phyloP scores from a whole-genome alignment of 2,888 invertebrate species.

The Didymodactylos carnosus region DNA sequence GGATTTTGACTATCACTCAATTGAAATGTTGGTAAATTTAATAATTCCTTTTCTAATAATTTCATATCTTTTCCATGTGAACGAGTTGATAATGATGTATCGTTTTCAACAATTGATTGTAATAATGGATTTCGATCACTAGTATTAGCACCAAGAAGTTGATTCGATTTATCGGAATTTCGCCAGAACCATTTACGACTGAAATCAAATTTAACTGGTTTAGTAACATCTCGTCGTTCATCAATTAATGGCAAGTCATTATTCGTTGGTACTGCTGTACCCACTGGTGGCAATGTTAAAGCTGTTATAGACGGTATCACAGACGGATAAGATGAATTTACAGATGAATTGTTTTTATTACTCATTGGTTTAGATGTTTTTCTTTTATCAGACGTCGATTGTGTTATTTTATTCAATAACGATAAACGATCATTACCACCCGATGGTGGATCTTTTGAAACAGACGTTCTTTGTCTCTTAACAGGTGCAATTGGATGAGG shows the following conservation, averaged over 20 bases:
- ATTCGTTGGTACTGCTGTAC: background rate
- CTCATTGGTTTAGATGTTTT: too few species aligned
- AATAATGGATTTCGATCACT: background rate
- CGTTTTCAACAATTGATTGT: background rate
- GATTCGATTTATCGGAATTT: background rate
- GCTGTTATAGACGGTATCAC: background rate
- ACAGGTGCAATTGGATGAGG: background rate
- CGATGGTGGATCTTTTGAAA: background rate
- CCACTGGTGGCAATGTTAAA: background rate
- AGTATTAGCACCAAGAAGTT: background rate
- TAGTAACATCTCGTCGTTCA: too few species aligned
- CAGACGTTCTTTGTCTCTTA: background rate
- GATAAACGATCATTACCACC: background rate
- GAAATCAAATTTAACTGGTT: too few species aligned
- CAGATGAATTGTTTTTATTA: too few species aligned
- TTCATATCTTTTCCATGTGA: background rate
- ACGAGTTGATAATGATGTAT: background rate
- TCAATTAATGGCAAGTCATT: background rate
- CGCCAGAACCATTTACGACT: background rate
- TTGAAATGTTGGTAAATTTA: constrained; percentile 12
- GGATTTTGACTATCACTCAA: background rate
- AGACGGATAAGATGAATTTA: too few species aligned
- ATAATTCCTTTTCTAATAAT: background rate
- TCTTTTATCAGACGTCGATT: too few species aligned
- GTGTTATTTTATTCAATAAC: background rate